Conservation (phyloP, 1,140 invertebrate genomes). For the Ruditapes philippinarum region DNA sequence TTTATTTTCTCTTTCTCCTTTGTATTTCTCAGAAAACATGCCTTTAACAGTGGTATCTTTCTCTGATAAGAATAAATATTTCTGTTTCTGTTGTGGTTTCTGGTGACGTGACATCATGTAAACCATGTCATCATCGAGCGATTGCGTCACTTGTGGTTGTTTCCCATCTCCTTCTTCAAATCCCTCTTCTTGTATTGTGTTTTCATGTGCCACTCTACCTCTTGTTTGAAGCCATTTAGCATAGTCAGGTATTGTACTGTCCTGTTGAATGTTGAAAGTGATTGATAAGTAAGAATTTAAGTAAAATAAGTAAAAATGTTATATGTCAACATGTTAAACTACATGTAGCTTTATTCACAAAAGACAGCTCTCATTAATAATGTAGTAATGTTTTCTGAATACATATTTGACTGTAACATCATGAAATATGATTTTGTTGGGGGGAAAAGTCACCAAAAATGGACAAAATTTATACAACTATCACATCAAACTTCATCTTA, state of each 20-base stretch:
- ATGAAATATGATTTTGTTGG: no score
- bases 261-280: no score
- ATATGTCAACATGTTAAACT: background rate
- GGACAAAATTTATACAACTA: no score
- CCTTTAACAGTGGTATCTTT: conserved; percentile 65
- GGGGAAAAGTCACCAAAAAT: no score
- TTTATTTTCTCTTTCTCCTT: conserved; percentile 59
- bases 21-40: conserved; percentile 63
- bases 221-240: background rate
- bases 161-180: background rate
- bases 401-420: no score
- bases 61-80: conserved; percentile 65
- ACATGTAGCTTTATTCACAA: no score
- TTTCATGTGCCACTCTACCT: background rate
- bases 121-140: conserved; percentile 34
- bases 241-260: conserved; percentile 46
- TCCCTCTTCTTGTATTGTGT: conserved; percentile 14
- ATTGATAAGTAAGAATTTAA: no score
- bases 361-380: no score
- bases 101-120: background rate
- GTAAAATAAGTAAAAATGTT: background rate
- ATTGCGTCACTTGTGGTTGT: conserved; percentile 46
- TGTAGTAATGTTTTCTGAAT: no score
- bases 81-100: conserved; percentile 47
- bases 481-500: no score